Percentiles rank a stretch among this genome's conserved stretches.
phyloP scores from a whole-genome alignment of 1,140 invertebrate species.

The Eurytemora carolleeae region DNA sequence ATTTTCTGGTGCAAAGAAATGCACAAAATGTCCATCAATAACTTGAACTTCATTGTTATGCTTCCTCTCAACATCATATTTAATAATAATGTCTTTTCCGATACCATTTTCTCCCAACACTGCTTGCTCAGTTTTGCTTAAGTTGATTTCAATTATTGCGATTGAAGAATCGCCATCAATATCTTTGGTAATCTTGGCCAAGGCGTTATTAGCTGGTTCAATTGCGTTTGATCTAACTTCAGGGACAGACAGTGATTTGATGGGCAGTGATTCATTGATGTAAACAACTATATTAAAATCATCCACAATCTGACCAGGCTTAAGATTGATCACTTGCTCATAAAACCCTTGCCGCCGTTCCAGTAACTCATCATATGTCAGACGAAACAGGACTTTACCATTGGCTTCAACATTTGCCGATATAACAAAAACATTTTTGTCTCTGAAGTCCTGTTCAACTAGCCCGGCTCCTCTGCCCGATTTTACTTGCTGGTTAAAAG shows the following conservation, averaged over 20 bases:
- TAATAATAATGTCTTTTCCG: not conserved
- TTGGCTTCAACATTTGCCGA: slow-evolving; percentile 4
- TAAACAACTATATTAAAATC: not conserved
- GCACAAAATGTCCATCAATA: slow-evolving; percentile 52
- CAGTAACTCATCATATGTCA: slow-evolving; percentile 18
- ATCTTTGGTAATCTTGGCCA: not conserved
- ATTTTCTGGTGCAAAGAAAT: slow-evolving; percentile 43
- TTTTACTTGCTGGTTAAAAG: not conserved
- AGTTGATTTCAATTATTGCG: not conserved
- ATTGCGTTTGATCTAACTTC: not conserved
- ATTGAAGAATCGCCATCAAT: not conserved
- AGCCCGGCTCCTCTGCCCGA: not conserved
- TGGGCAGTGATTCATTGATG: slow-evolving; percentile 9
- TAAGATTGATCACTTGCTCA: slow-evolving; percentile 10
- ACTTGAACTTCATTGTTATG: slow-evolving; percentile 27
- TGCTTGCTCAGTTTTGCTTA: not conserved
- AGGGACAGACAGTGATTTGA: not conserved
- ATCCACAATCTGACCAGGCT: not conserved
- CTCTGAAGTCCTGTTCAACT: not conserved
- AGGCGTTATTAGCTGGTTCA: not conserved
- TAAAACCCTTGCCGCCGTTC: slow-evolving; percentile 11
- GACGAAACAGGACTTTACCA: slow-evolving; percentile 15
- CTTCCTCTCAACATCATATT: slow-evolving; percentile 9
- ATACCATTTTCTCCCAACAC: not conserved
- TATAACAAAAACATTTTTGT: not conserved